A percentile compares a stretch with the other conserved stretches of the same genome.
phyloP scores from a whole-genome alignment of 2,888 invertebrate species.

The Mesoligia furuncula region DNA sequence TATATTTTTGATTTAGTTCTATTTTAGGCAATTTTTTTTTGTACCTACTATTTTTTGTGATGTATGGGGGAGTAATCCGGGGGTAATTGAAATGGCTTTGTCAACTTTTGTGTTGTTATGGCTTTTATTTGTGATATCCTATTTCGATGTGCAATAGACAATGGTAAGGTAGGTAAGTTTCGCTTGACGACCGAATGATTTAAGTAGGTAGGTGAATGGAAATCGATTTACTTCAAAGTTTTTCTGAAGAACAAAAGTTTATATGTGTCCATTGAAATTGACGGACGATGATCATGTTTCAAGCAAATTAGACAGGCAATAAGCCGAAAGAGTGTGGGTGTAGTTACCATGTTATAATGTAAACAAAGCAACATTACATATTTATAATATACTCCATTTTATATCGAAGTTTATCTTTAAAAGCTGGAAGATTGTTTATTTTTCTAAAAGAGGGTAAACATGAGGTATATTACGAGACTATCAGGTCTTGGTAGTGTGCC shows the following conservation, averaged over 20 bases:
- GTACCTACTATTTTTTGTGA: conserved; percentile 77
- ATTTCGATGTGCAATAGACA: background rate
- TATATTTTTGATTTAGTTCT: conserved; percentile 90
- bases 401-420: conserved; percentile 49
- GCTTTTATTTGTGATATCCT: background rate
- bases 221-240: conserved; percentile 5
- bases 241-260: conserved; percentile 13
- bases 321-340: conserved; percentile 36
- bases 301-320: conserved; percentile 39
- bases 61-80: conserved; percentile 64
- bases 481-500: conserved; percentile 59
- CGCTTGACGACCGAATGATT: background rate
- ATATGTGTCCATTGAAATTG: conserved; percentile 14
- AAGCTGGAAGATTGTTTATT: conserved; percentile 56
- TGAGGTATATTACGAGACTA: conserved; percentile 48
- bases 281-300: conserved; percentile 34
- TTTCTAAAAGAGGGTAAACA: conserved; percentile 58
- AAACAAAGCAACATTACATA: conserved; percentile 47
- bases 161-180: background rate
- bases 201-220: background rate
- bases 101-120: conserved; percentile 44
- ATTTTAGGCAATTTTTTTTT: conserved; percentile 84
- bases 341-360: conserved; percentile 38
- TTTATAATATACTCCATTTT: conserved; percentile 43
- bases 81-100: conserved; percentile 63